These are phyloP conservation scores for Drosophila dives DNA, from an alignment of 2,888 invertebrate species.

Conservation along the genomic window DNA sequence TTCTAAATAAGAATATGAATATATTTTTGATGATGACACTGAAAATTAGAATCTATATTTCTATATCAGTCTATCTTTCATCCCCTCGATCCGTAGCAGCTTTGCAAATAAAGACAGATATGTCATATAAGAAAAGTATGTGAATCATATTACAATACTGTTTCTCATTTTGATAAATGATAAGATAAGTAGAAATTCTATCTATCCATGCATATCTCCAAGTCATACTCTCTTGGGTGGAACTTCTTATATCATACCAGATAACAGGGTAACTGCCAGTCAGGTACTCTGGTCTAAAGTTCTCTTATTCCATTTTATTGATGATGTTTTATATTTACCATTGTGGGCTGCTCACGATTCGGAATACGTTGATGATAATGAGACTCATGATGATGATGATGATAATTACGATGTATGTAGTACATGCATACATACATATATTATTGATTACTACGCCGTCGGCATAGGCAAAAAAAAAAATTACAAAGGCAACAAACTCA, in stretches of 20 bases:
- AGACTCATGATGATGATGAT: constrained; percentile 17
- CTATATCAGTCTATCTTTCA: background rate
- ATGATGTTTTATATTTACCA: constrained; percentile 47
- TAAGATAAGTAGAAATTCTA: background rate
- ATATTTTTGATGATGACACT: background rate
- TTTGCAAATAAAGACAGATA: background rate
- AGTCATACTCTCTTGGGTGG: background rate
- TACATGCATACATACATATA: background rate
- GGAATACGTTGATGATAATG: constrained; percentile 29
- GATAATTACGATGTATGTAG: constrained; percentile 13
- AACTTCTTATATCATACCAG: background rate
- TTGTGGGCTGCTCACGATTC: constrained; percentile 24
- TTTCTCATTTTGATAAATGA: too few relatives aligned
- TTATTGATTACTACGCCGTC: constrained; percentile 5
- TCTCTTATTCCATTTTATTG: constrained; percentile 24
- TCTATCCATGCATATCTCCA: background rate
- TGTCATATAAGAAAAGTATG: background rate
- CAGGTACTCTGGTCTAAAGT: background rate
- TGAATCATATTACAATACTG: background rate
- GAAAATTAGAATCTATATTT: fast-evolving
- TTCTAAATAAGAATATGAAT: background rate
- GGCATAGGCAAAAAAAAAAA: constrained; percentile 16
- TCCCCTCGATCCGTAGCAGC: background rate
- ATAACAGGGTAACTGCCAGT: background rate
- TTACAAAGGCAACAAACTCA: constrained; percentile 21